Base-by-base conservation (phyloP, 2,888 invertebrate species). In the Tetrapedia diversipes region DNA sequence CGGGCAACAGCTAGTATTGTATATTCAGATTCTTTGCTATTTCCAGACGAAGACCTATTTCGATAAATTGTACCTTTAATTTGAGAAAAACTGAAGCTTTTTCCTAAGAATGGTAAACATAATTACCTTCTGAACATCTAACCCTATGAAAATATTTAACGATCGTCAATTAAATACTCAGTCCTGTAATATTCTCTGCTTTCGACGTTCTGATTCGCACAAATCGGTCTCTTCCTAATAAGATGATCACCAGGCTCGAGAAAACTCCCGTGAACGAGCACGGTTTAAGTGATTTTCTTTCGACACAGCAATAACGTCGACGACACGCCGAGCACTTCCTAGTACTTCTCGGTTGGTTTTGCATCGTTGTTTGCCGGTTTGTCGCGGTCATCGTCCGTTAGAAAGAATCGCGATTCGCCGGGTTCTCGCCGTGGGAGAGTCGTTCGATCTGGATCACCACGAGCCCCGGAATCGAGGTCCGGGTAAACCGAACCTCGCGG, bases 401-500 rank as follows among this genome's bases (percentile, higher is more conserved):
- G 70, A 71, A 47, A 56, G 69, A 68, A 81, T 82, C 59, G 60
- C 54, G 73, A 72, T 68, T 81, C 66, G 59, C 71, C 41, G 59
- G 59, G 67, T 79, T 65, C 29, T 61, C 78, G 78, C 74, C 88
- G 88, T 88, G 88, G 88, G 88, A 88, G 87, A 87, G 83, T 88
- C 85, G 78, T 83, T 83, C 80, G 84, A 80, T 82, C 77, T 69
- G 66, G 77, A 84, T 84, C 82, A 59, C 76, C 77, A 65, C 80
- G 79, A 79, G 71, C 73, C n/a, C n/a, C n/a, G 49, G 75, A 72
- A 81, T 74, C 72, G 76, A n/a, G n/a, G 68, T 69, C 22, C 74
- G 67, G 72, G 77, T 76, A 65, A 72, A 76, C 56, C 54, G 67
- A 73, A 61, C 72, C 45, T n/a, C 54, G 54, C n/a, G 60, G 57